Percentiles rank a stretch among this genome's conserved stretches.
Conservation (phyloP, 2,888 invertebrate genomes). For the Heliconius hortense region DNA sequence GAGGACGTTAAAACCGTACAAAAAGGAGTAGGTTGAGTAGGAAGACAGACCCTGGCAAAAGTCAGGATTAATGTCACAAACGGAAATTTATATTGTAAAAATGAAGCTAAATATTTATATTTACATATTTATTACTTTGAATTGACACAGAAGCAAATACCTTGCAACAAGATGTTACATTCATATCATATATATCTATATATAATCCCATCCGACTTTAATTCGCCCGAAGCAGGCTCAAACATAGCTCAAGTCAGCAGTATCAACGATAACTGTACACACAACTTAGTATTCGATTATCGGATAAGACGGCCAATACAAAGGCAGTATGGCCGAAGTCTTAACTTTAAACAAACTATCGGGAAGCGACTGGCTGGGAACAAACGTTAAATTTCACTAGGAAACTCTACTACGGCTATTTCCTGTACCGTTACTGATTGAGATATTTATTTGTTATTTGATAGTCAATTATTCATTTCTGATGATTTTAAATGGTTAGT, state of each 20-base stretch:
- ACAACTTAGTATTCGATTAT: constrained; percentile 45
- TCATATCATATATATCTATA: background rate
- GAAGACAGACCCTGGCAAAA: no score
- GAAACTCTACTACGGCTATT: constrained; percentile 36
- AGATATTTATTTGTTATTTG: constrained; percentile 24
- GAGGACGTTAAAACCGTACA: no score
- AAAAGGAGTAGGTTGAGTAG: no score
- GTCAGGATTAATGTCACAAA: no score
- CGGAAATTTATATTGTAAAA: background rate
- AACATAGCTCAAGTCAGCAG: constrained; percentile 30
- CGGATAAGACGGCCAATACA: constrained; percentile 45
- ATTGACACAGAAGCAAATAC: background rate
- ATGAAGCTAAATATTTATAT: background rate
- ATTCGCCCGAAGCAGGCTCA: constrained; percentile 20
- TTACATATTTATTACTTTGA: background rate
- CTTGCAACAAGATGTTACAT: background rate
- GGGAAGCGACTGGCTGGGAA: constrained; percentile 36
- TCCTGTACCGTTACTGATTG: constrained; percentile 26
- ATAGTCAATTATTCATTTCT: background rate
- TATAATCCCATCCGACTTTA: constrained; percentile 2
- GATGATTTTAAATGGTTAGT: background rate
- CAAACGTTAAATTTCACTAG: constrained; percentile 42
- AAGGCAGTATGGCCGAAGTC: constrained; percentile 39
- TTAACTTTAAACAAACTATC: constrained; percentile 42
- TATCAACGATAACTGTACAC: constrained; percentile 37